Base-by-base conservation (phyloP, 2,797 vertebrate genomes). In the Schizopygopsis malacanthus region DNA sequence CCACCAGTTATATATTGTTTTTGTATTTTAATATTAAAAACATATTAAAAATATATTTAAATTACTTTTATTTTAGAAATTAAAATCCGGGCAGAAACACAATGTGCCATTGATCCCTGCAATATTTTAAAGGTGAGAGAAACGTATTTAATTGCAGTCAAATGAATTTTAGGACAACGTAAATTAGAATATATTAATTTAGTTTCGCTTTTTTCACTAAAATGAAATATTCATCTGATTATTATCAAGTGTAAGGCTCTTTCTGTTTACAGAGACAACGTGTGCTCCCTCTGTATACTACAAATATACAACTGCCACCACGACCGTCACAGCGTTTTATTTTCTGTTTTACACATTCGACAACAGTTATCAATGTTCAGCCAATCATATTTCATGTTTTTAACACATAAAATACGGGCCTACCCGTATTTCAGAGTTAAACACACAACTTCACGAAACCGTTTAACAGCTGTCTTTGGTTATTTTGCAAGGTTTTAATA, bases 391-490 rank as follows among this genome's bases (percentile, higher is more conserved):
- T 59, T 56, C 50, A 79, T 59, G 37, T 56, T 47, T 83, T 47
- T 59, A 77, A 84, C 43, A 76, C 82, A 84, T 33, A 33, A 33
- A 33, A 33, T 33, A 33, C 28, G 28, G 82, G 82, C 82, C 61
- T 28, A 77, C 82, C 59, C 83, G 65, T 69, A 79, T 79, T 78
- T 78, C 75, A 71, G 45, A 77, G 47, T 84, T 70, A 71, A 85
- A 83, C 82, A 77, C 80, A 28, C 25, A 79, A 65, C 80, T 10
- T 82, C 39, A 61, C 25, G 28, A 86, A 88, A 87, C 69, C 50
- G 59, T 81, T 80, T 69, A 54, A 76, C 33, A 54, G 77, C 47
- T 67, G 47, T 85, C 86, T 90, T 89, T 87, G 89, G 87, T 85
- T 87, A 72, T 80, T 87, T 81, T 72, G 54, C 25, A 80, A 78